A percentile compares a stretch with the other conserved stretches of the same genome.
Evolutionary conservation across 2,888 invertebrate species (phyloP).

Genomic region (Hedya salicella): DNA sequence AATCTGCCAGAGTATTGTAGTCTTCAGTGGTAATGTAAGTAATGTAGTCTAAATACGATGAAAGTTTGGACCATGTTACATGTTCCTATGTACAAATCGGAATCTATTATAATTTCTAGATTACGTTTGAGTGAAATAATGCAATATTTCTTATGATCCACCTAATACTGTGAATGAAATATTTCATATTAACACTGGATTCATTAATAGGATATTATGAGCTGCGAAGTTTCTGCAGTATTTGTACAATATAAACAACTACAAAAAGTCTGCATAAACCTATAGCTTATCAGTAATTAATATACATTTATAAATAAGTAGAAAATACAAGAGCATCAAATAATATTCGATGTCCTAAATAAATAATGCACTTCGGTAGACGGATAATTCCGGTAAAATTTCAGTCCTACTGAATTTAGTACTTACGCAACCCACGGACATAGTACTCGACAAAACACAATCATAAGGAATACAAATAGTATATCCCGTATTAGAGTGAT

Average conservation of each 20-base stretch:
- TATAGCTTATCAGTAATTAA: neutral
- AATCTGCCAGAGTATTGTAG: too few relatives aligned
- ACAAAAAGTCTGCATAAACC: neutral
- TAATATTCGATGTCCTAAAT: slow-evolving; percentile 22
- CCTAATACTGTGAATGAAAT: too few relatives aligned
- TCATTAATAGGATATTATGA: too few relatives aligned
- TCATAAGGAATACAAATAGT: slow-evolving; percentile 8
- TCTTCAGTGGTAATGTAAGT: too few relatives aligned
- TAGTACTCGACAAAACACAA: slow-evolving; percentile 1
- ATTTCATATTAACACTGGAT: too few relatives aligned
- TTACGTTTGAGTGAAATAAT: too few relatives aligned
- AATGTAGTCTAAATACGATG: too few relatives aligned
- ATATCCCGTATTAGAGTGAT: neutral
- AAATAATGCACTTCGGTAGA: slow-evolving; percentile 39
- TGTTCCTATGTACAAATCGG: too few relatives aligned
- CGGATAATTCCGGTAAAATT: slow-evolving; percentile 11
- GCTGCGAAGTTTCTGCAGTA: too few relatives aligned
- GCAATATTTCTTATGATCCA: too few relatives aligned
- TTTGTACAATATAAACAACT: slow-evolving; percentile 12
- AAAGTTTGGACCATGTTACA: too few relatives aligned
- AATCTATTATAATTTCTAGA: too few relatives aligned
- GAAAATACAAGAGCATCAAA: slow-evolving; percentile 31
- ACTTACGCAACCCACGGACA: neutral
- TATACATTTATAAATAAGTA: slow-evolving; percentile 10
- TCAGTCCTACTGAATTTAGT: slow-evolving; percentile 27